A percentile compares a stretch with the other conserved stretches of the same genome.
Conservation (phyloP, 1,140 invertebrate genomes). For the Sminthurides bifidus region DNA sequence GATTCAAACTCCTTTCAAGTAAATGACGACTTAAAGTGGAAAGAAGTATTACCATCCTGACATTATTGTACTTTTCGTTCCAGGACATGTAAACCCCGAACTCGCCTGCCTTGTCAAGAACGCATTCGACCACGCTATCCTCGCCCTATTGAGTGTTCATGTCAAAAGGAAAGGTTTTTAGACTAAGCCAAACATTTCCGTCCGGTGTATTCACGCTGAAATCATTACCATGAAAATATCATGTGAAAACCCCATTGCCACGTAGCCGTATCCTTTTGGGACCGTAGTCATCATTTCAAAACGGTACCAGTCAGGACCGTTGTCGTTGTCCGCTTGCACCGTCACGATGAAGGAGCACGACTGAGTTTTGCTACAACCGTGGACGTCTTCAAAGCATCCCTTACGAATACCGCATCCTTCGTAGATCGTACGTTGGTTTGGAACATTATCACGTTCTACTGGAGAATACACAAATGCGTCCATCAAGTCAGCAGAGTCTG, state of each 20-base stretch:
- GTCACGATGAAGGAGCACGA: neutral
- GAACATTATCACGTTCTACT: no score
- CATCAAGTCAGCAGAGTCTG: no score
- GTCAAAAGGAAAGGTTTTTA: neutral
- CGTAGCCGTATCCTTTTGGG: neutral
- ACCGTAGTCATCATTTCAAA: neutral
- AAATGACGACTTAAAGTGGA: no score
- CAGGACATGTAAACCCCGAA: conserved; percentile 2
- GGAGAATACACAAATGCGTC: no score
- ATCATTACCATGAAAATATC: conserved; percentile 1
- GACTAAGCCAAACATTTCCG: neutral
- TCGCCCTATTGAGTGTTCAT: neutral
- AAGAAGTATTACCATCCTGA: neutral
- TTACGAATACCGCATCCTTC: neutral
- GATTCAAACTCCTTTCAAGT: no score
- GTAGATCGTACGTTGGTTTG: no score
- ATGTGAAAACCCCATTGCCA: conserved; percentile 3
- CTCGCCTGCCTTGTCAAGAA: neutral
- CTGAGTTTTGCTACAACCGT: neutral
- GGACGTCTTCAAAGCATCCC: neutral
- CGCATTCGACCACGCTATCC: conserved; percentile 7
- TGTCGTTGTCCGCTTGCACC: neutral
- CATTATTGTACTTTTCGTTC: neutral
- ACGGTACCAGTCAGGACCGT: neutral
- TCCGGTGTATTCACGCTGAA: neutral